A percentile compares a stretch with the other conserved stretches of the same genome.
phyloP scores from a whole-genome alignment of 2,113 vertebrate species.

The Oryzias melastigma region DNA sequence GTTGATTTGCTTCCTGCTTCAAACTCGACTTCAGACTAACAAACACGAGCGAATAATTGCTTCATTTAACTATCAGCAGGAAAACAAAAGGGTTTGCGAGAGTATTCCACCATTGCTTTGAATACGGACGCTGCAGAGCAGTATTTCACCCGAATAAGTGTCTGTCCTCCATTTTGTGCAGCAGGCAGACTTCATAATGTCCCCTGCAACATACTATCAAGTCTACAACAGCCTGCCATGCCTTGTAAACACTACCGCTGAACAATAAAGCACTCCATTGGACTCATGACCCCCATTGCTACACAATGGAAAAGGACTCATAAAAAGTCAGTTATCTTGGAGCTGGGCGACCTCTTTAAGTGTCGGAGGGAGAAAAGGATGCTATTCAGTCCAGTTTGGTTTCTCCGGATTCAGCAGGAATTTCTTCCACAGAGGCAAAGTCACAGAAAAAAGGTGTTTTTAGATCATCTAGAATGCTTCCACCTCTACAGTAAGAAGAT shows the following conservation, averaged over 20 bases:
- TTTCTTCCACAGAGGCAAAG: slow-evolving; percentile 23
- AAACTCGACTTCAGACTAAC: slow-evolving; percentile 5
- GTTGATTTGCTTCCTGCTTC: not conserved
- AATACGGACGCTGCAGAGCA: slow-evolving; percentile 10
- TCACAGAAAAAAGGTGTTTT: slow-evolving; percentile 3
- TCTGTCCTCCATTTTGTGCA: slow-evolving; percentile 57
- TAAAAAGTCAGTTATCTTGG: slow-evolving; percentile 84
- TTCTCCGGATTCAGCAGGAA: slow-evolving; percentile 50
- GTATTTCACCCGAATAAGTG: slow-evolving; percentile 46
- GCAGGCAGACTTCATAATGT: slow-evolving; percentile 63
- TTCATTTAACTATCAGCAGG: slow-evolving; percentile 7
- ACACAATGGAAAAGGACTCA: slow-evolving; percentile 80
- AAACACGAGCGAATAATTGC: not conserved
- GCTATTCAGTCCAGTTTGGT: slow-evolving; percentile 64
- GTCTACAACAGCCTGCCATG: slow-evolving; percentile 56
- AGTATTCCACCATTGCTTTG: slow-evolving; percentile 3
- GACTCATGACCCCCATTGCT: slow-evolving; percentile 76
- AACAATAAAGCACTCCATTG: slow-evolving; percentile 84
- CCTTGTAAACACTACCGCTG: slow-evolving; percentile 74
- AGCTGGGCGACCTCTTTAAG: slow-evolving; percentile 78
- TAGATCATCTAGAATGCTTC: not conserved
- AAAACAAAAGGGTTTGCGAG: slow-evolving; percentile 14
- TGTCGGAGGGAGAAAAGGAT: slow-evolving; percentile 66
- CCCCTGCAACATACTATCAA: slow-evolving; percentile 53
- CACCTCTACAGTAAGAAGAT: not conserved